Evolutionary conservation across 2,113 vertebrate genomes (phyloP).

Genomic region (Ophiodon elongatus): DNA sequence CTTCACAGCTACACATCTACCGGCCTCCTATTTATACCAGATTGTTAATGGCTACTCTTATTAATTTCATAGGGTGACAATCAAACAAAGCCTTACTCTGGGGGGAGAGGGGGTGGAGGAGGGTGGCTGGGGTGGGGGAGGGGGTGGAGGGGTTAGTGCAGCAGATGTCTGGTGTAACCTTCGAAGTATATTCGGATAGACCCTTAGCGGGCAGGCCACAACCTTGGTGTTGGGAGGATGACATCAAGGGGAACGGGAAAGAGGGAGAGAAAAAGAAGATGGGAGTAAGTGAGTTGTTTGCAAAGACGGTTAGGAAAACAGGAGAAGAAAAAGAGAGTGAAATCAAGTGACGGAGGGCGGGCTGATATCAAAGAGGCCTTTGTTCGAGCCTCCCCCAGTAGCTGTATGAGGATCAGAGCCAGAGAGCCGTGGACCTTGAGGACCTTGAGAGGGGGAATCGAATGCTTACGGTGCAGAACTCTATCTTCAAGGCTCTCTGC

Average conservation of each 20-base stretch:
- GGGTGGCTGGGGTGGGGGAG: not conserved
- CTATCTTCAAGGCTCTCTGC: constrained; percentile 79
- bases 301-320: constrained; percentile 32
- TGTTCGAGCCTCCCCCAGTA: constrained; percentile 63
- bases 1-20: constrained; percentile 42
- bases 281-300: not conserved
- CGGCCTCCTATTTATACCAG: constrained; percentile 57
- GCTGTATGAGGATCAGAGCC: constrained; percentile 72
- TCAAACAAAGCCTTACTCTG: constrained; percentile 66
- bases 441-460: constrained; percentile 78
- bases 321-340: constrained; percentile 23
- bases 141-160: not conserved
- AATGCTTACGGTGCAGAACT: constrained; percentile 82
- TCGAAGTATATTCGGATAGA: constrained; percentile 50
- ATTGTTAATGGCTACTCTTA: constrained; percentile 67
- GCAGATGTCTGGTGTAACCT: constrained; percentile 72
- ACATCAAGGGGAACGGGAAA: not conserved
- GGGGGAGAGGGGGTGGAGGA: not conserved
- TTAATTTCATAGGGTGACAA: constrained; percentile 74
- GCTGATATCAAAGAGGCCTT: constrained; percentile 71
- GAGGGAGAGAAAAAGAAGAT: not conserved
- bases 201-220: constrained; percentile 42
- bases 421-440: constrained; percentile 73
- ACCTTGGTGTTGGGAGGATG: constrained; percentile 38
- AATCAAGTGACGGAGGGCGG: constrained; percentile 35